These are phyloP conservation scores for Perdita meconis DNA, from an alignment of 2,888 invertebrate species.

Conservation along the genomic window DNA sequence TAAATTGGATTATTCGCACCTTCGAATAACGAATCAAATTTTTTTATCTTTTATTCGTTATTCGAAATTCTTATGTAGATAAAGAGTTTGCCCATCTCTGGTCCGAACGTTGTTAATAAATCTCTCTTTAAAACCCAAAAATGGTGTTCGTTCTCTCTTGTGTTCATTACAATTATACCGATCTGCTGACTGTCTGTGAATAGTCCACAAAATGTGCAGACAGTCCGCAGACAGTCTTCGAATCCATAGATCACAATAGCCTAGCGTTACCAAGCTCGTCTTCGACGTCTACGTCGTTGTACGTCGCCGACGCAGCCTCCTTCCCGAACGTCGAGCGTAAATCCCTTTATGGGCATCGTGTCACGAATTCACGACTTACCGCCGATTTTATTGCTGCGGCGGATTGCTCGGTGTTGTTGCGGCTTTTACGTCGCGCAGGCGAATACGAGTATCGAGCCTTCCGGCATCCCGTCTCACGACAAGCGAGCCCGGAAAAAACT, in stretches of 20 bases:
- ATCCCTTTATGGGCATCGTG: constrained; percentile 81
- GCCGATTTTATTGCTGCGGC: constrained; percentile 79
- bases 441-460: constrained; percentile 74
- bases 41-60: too few relatives aligned
- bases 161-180: too few relatives aligned
- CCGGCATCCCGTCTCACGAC: constrained; percentile 68
- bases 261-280: constrained; percentile 15
- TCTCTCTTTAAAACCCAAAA: too few relatives aligned
- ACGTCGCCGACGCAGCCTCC: constrained; percentile 38
- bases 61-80: too few relatives aligned
- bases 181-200: too few relatives aligned
- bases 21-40: too few relatives aligned
- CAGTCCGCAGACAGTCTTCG: too few relatives aligned
- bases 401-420: constrained; percentile 74
- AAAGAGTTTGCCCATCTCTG: too few relatives aligned
- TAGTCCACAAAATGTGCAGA: too few relatives aligned
- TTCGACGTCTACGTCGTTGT: constrained; percentile 27
- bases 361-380: constrained; percentile 81
- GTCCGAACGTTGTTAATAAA: too few relatives aligned
- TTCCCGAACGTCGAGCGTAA: constrained; percentile 76
- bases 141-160: too few relatives aligned
- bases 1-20: too few relatives aligned
- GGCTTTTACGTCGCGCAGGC: constrained; percentile 69
- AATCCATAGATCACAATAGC: not conserved
- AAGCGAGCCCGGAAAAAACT: constrained; percentile 17